phyloP scores from a whole-genome alignment of 2,888 invertebrate species.

The Cerceris ruficornis region DNA sequence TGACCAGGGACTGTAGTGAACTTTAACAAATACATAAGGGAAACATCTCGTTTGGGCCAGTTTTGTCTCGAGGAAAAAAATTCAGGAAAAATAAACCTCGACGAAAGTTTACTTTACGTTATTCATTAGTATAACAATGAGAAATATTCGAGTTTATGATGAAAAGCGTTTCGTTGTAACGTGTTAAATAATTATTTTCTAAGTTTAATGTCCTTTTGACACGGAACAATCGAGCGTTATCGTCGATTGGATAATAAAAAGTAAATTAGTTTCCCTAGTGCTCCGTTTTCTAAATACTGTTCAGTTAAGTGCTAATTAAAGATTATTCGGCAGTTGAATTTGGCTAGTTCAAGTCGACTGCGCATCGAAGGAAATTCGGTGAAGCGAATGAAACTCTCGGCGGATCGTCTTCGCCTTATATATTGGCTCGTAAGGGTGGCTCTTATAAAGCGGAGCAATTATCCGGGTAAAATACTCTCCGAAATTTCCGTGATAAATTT shows the following conservation, averaged over 20 bases:
- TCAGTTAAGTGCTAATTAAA: slow-evolving; percentile 34
- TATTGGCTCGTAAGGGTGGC: slow-evolving; percentile 64
- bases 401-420: slow-evolving; percentile 60
- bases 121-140: too few relatives aligned
- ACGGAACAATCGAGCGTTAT: too few relatives aligned
- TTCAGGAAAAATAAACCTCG: too few relatives aligned
- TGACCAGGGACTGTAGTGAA: too few relatives aligned
- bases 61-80: too few relatives aligned
- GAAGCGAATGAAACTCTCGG: slow-evolving; percentile 40
- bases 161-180: too few relatives aligned
- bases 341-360: not conserved
- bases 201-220: too few relatives aligned
- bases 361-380: slow-evolving; percentile 39
- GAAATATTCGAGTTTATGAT: too few relatives aligned
- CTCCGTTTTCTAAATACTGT: slow-evolving; percentile 30
- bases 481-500: slow-evolving; percentile 78
- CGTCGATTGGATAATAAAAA: not conserved
- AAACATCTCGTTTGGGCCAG: too few relatives aligned
- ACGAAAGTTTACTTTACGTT: too few relatives aligned
- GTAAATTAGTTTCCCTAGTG: slow-evolving; percentile 28
- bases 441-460: slow-evolving; percentile 76
- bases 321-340: slow-evolving; percentile 18
- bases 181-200: too few relatives aligned
- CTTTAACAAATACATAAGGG: too few relatives aligned
- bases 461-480: slow-evolving; percentile 76